Base-by-base conservation (phyloP, 2,113 vertebrate species). In the Mixornis gularis region DNA sequence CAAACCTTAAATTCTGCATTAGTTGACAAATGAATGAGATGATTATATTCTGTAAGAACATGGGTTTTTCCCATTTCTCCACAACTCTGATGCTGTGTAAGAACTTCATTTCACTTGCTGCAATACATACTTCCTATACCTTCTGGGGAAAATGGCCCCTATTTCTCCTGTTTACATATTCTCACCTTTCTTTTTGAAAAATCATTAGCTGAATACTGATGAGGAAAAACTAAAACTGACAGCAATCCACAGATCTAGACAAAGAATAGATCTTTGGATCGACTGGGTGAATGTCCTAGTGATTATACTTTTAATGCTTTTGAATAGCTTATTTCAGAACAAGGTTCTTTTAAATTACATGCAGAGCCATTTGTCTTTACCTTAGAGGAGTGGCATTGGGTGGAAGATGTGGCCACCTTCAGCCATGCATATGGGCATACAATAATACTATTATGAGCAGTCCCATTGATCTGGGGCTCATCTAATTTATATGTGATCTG, bases 1-100 rank as follows among this genome's bases (percentile, higher is more conserved):
- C 69, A 88, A 70, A 64, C 46, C 44, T 87, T 69, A 81, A 87
- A 76, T 90, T 94, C 70, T 77, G 13, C 60, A 30, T 77, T 92
- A 69, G 58, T 0, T 96, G 85, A 27, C 49, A 69, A 89, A 80
- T 43, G 9, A 77, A 60, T 34, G 30, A 86, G 41, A 25, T 76
- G 0, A 81, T 87, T 51, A 19, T 34, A 48, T 83, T 83, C 19
- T 44, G 11, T 68, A 77, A 66, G 41, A 87, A 59, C 12, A 53
- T 51, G 1, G 46, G 53, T 78, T 96, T 90, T 93, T 20, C 19
- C 40, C 19, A 17, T 85, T 87, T n/a, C 43, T 90, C n/a, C 30
- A 44, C 63, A 66, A 8, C 79, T 76, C 32, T 83, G 36, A 52
- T 78, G 14, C 32, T 68, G 8, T 44, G 1, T 32, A 65, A 65